phyloP scores from a whole-genome alignment of 2,888 invertebrate genomes.

The Oscheius sp. region DNA sequence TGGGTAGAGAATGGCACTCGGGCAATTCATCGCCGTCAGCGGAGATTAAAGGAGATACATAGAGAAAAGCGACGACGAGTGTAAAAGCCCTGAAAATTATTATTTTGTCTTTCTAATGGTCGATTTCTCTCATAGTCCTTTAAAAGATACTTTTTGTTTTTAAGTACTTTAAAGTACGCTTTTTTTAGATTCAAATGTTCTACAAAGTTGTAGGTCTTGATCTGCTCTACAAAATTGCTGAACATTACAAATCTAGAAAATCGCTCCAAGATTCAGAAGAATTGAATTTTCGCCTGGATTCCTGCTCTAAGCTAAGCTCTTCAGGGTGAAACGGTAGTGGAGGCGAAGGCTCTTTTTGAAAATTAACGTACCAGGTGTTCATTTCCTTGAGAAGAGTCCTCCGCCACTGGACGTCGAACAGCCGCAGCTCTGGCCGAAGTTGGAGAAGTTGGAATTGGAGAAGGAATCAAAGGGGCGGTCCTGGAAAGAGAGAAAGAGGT shows the following conservation, averaged over 20 bases:
- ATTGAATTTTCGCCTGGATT: too few relatives aligned
- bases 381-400: conserved; percentile 53
- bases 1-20: conserved; percentile 63
- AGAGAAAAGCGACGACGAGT: background rate
- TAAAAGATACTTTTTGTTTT: background rate
- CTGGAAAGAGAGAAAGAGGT: conserved; percentile 26
- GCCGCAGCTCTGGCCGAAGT: conserved; percentile 31
- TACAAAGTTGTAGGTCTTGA: background rate
- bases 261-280: too few relatives aligned
- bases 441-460: conserved; percentile 30
- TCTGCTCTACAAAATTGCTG: background rate
- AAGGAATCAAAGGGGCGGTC: conserved; percentile 41
- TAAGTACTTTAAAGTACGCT: background rate
- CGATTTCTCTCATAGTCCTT: too few relatives aligned
- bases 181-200: too few relatives aligned
- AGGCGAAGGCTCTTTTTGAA: background rate
- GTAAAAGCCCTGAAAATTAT: conserved; percentile 13
- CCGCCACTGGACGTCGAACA: conserved; percentile 38
- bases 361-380: conserved; percentile 39
- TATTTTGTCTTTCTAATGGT: too few relatives aligned
- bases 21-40: conserved; percentile 53
- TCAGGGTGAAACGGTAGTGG: too few relatives aligned
- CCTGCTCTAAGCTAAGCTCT: too few relatives aligned
- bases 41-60: conserved; percentile 42
- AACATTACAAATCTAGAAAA: background rate